Evolutionary conservation across 2,113 vertebrate species (phyloP).

Genomic region (Tyrannus savana): DNA sequence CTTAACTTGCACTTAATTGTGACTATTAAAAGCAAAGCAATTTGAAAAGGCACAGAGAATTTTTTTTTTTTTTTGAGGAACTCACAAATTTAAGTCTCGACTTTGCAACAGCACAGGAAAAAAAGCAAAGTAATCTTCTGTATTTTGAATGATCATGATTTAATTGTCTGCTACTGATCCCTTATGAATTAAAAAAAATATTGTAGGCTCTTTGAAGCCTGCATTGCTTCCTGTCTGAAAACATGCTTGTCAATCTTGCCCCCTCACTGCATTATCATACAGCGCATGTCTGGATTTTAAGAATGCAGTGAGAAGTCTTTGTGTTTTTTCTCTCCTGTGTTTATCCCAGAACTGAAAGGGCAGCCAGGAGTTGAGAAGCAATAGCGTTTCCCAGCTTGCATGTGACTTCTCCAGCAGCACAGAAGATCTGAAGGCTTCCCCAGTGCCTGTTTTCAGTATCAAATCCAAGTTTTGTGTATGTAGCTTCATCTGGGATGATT

Average conservation of each 20-base stretch:
- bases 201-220: constrained; percentile 27
- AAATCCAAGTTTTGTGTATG: neutral
- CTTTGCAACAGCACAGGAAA: neutral
- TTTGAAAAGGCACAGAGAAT: neutral
- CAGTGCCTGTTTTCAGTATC: neutral
- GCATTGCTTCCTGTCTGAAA: constrained; percentile 25
- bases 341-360: neutral
- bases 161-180: constrained; percentile 51
- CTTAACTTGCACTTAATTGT: constrained; percentile 1
- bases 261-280: neutral
- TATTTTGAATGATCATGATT: neutral
- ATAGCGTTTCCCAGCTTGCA: neutral
- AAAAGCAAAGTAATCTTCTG: constrained; percentile 3
- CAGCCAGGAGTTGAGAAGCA: neutral
- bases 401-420: neutral
- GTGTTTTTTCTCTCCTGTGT: neutral
- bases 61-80: neutral
- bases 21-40: neutral
- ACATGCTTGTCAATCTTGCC: neutral
- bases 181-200: constrained; percentile 53
- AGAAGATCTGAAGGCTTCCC: neutral
- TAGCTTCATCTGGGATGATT: neutral
- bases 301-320: neutral
- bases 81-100: neutral
- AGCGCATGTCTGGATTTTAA: neutral